Conservation (phyloP, 2,888 invertebrate genomes). For the Epinotia bilunana region DNA sequence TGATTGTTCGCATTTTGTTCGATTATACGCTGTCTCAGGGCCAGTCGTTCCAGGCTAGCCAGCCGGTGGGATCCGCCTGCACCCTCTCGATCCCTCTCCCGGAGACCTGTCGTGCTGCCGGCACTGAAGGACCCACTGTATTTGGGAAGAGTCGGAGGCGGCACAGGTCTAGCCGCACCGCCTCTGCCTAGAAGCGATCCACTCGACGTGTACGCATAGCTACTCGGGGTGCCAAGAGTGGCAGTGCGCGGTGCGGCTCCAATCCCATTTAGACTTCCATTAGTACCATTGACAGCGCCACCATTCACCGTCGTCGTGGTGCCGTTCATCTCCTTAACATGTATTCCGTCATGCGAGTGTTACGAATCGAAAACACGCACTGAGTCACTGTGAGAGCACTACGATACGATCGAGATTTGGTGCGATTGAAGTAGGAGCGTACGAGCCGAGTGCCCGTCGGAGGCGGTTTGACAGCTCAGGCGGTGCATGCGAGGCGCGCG, state of each 20-base stretch:
- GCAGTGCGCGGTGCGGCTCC: constrained; percentile 79
- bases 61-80: constrained; percentile 90
- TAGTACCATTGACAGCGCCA: constrained; percentile 79
- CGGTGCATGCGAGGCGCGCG: constrained; percentile 74
- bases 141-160: constrained; percentile 91
- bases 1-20: constrained; percentile 86
- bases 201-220: constrained; percentile 86
- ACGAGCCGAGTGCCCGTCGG: constrained; percentile 81
- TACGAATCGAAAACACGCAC: constrained; percentile 68
- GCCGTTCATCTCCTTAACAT: constrained; percentile 80
- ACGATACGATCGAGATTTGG: constrained; percentile 70
- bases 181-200: constrained; percentile 85
- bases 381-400: constrained; percentile 75
- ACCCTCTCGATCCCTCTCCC: constrained; percentile 87
- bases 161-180: constrained; percentile 88
- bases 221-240: constrained; percentile 83
- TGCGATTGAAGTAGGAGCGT: constrained; percentile 73
- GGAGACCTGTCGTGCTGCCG: constrained; percentile 86
- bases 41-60: constrained; percentile 92
- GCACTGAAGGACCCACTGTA: constrained; percentile 92
- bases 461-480: constrained; percentile 83
- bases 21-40: constrained; percentile 91
- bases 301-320: constrained; percentile 82
- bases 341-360: constrained; percentile 77
- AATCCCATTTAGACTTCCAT: constrained; percentile 75